Conservation (phyloP, 2,888 invertebrate species). For the Penaeus monodon region DNA sequence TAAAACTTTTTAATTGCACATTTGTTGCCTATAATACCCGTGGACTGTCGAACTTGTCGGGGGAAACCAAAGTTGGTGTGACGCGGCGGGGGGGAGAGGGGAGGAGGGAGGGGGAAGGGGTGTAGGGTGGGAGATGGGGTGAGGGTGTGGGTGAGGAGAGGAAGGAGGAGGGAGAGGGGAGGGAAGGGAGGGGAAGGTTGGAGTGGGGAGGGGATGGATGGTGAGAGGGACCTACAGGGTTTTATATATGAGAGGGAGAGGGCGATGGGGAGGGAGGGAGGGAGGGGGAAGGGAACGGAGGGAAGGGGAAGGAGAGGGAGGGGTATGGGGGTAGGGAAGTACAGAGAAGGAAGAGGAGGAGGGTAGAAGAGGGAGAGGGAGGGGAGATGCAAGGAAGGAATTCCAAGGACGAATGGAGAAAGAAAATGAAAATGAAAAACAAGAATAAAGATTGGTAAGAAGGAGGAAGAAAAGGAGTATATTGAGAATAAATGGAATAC, state of each 20-base stretch:
- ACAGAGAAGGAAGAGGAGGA: too few species aligned
- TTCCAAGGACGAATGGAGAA: too few species aligned
- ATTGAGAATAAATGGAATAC: too few species aligned
- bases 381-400: too few species aligned
- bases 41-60: slow-evolving; percentile 58
- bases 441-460: too few species aligned
- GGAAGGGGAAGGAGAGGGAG: neutral
- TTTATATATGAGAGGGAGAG: neutral
- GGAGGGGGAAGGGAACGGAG: neutral
- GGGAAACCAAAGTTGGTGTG: slow-evolving; percentile 55
- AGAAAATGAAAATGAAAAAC: too few species aligned
- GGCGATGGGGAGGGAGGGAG: neutral
- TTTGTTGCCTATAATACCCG: slow-evolving; percentile 59
- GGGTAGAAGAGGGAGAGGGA: too few species aligned
- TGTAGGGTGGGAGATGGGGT: neutral
- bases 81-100: slow-evolving; percentile 33
- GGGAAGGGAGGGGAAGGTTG: too few species aligned
- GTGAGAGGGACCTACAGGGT: neutral
- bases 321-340: too few species aligned
- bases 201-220: neutral
- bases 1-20: slow-evolving; percentile 61
- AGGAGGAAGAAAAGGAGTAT: too few species aligned
- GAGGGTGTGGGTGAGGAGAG: too few species aligned
- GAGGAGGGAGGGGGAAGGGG: slow-evolving; percentile 7
- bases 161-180: neutral